Base-by-base conservation (phyloP, 1,140 invertebrate species). In the Drosophila trapezifrons region DNA sequence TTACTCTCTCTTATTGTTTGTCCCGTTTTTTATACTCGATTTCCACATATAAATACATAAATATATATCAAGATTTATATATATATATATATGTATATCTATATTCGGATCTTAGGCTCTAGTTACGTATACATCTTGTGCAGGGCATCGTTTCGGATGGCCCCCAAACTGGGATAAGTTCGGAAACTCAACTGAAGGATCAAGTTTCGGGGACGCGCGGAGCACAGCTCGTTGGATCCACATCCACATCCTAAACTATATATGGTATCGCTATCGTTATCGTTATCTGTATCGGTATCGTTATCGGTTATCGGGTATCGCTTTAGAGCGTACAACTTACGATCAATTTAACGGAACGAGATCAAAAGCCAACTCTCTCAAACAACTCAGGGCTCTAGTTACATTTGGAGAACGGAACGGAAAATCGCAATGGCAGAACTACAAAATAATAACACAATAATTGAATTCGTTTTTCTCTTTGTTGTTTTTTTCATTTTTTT, bases 51-150 rank as follows among this genome's bases (percentile, higher is more conserved):
- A 86, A 78, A 86, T 81, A 86, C 76, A 72, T 72, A 76, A 72
- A 58, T 80, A 59, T 84, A 76, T 76, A 59, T 71, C 29, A 57
- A 76, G 59, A 73, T 74, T 25, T 79, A 60, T 70, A 57, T 64
- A 32, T 76, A 56, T 65, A 38, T 54, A 59, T 62, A 47, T 55
- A 56, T 57, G 37, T 78, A 78, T 73, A 46, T 75, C 40, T 78
- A 65, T 78, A 60, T 64, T 86, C 77, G 76, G 86, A 87, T 70
- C 89, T 90, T 90, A 90, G 22, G 47, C 45, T 43, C 90, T 91
- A 91, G 20, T 91, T 91, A 91, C 90, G 90, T 91, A 91, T 91
- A 91, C 90, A 91, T 91, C 78, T 78, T 84, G 72, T 90, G 83
- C 80, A 87, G 90, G 85, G 78, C 78, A 64, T 78, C 69, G 32